Base-by-base conservation (phyloP, 2,888 invertebrate species). In the Gerosis bhagava region DNA sequence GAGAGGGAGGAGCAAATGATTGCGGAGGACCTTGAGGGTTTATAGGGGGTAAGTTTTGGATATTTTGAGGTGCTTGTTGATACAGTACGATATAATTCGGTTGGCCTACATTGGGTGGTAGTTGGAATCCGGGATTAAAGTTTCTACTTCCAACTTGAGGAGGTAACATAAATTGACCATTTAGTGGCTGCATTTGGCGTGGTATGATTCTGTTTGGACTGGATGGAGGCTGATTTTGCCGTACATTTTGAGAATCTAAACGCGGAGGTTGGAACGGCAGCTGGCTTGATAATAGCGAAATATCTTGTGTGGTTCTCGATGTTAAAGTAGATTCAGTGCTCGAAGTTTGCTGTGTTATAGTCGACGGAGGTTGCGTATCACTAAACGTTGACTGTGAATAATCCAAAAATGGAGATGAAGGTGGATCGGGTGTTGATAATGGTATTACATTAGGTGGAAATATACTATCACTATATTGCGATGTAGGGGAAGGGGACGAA, bases 1-100 rank as follows among this genome's bases (percentile, higher is more conserved):
- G 4, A 19, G 6, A 11, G 4, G 7, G 17, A 6, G 6, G 32
- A 11, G 19, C 24, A 24, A 24, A 3, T 5, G n/a, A 3, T 8
- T 22, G 40, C 2, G 29, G 40, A 13, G 29, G 22, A n/a, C 29
- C 15, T 5, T 28, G 31, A 22, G n/a, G n/a, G n/a, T n/a, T n/a
- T n/a, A n/a, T n/a, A n/a, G n/a, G n/a, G n/a, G 44, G 22, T 11
- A 37, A 12, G 16, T 31, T 44, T 19, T 35, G 43, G 10, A 35
- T 36, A 35, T 35, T 45, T 24, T 45, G 44, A 31, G 50, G 51
- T 16, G 47, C 36, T 47, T 51, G 54, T 25, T 54, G 49, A 32
- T 54, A 54, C 31, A 54, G 41, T 6, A 53, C 36, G 8, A 51
- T 60, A 63, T 16, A 66, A 48, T 34, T 56, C 37, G 36, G 56